phyloP scores from a whole-genome alignment of 2,113 vertebrate species.

The Xenus cinereus region DNA sequence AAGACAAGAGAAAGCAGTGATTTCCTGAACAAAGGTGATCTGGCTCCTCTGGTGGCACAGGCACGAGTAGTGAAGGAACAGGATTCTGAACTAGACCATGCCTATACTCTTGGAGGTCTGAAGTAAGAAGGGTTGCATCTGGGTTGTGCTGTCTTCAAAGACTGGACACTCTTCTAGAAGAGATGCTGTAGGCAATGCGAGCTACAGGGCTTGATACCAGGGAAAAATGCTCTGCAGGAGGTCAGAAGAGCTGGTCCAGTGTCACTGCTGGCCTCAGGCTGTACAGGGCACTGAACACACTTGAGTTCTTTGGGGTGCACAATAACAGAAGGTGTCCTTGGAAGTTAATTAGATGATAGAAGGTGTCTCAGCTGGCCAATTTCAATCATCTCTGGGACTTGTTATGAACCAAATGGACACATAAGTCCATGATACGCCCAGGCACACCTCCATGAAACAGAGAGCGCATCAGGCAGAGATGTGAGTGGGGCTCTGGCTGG shows the following conservation, averaged over 20 bases:
- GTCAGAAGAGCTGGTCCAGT: neutral
- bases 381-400: neutral
- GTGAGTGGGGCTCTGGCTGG: neutral
- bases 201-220: neutral
- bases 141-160: neutral
- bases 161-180: neutral
- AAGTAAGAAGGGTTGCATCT: neutral
- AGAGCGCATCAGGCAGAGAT: neutral
- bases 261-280: neutral
- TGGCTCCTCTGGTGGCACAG: neutral
- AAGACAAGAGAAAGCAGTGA: neutral
- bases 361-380: neutral
- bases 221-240: neutral
- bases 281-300: neutral
- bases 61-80: rapidly evolving
- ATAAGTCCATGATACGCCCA: neutral
- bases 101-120: neutral
- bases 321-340: neutral
- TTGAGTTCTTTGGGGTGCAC: neutral
- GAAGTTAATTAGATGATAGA: neutral
- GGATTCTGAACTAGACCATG: neutral
- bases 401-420: neutral
- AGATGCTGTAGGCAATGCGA: neutral
- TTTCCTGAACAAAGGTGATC: neutral
- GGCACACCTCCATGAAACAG: neutral